phyloP scores from a whole-genome alignment of 1,140 invertebrate genomes.

The Wiebesia pumilae region DNA sequence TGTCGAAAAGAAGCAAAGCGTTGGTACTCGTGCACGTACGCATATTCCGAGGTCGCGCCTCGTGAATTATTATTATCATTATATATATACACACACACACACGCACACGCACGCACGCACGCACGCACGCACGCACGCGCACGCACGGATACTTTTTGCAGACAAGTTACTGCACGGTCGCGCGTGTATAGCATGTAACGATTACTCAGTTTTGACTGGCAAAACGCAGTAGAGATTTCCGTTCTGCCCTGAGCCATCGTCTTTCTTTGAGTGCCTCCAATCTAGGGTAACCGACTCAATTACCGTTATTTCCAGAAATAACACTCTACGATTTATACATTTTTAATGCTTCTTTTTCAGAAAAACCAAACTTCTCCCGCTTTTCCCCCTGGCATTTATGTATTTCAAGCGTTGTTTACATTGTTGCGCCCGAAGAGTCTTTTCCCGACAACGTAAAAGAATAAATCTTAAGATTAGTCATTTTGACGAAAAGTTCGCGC shows the following conservation, averaged over 20 bases:
- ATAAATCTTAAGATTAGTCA: neutral
- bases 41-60: constrained; percentile 17
- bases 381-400: too few species aligned
- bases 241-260: constrained; percentile 29
- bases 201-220: constrained; percentile 50
- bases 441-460: neutral
- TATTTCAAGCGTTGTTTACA: neutral
- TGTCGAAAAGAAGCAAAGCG: constrained; percentile 14
- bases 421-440: too few species aligned
- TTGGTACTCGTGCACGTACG: neutral
- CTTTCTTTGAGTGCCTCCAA: neutral
- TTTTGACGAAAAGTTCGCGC: neutral
- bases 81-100: too few species aligned
- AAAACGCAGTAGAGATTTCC: neutral
- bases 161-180: constrained; percentile 21
- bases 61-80: constrained; percentile 40
- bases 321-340: neutral
- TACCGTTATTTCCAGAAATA: neutral
- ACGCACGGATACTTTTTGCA: constrained; percentile 26
- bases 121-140: too few species aligned
- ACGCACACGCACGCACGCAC: too few species aligned
- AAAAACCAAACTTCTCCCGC: neutral
- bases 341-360: neutral
- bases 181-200: constrained; percentile 26
- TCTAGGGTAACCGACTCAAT: constrained; percentile 19